A percentile compares a stretch with the other conserved stretches of the same genome.
These are phyloP conservation scores for Poeciliopsis turrubarensis DNA, from an alignment of 2,113 vertebrate genomes.

Conservation along the genomic window DNA sequence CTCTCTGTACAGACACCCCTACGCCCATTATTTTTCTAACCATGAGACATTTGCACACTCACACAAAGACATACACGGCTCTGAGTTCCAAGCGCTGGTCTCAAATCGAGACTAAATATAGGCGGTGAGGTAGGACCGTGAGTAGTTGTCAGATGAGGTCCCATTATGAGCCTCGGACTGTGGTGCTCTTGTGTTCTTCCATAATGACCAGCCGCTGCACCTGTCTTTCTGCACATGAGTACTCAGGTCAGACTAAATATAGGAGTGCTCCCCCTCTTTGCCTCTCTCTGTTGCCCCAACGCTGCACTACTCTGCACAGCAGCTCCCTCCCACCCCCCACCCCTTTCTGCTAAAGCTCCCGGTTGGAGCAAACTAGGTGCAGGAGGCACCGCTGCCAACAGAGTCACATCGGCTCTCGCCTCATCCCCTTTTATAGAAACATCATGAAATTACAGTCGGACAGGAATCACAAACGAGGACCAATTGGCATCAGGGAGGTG, in stretches of 20 bases:
- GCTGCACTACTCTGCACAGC: slow-evolving; percentile 26
- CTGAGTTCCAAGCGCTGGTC: slow-evolving; percentile 28
- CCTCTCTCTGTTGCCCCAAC: slow-evolving; percentile 43
- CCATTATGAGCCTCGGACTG: slow-evolving; percentile 71
- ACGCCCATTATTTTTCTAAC: slow-evolving; percentile 24
- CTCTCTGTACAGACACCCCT: slow-evolving; percentile 59
- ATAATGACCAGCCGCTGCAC: slow-evolving; percentile 77
- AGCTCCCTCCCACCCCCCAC: slow-evolving; percentile 1
- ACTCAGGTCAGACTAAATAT: slow-evolving; percentile 81
- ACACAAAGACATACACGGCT: slow-evolving; percentile 24
- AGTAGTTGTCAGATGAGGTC: slow-evolving; percentile 71
- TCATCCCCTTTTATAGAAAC: slow-evolving; percentile 75
- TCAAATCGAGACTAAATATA: slow-evolving; percentile 68
- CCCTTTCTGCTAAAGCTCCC: slow-evolving; percentile 28
- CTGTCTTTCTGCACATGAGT: slow-evolving; percentile 75
- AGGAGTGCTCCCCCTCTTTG: slow-evolving; percentile 52
- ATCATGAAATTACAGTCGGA: slow-evolving; percentile 59
- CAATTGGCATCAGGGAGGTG: slow-evolving; percentile 62
- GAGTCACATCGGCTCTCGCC: slow-evolving; percentile 52
- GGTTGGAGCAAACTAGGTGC: slow-evolving; percentile 49
- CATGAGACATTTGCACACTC: slow-evolving; percentile 46
- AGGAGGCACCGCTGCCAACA: slow-evolving; percentile 35
- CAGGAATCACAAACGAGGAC: slow-evolving; percentile 68
- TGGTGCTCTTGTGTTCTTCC: slow-evolving; percentile 73
- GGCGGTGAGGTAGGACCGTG: slow-evolving; percentile 46